Evolutionary conservation across 2,797 vertebrate genomes (phyloP), one percentile per base, ranked within the genome.

Genomic region (Phoebastria nigripes): DNA sequence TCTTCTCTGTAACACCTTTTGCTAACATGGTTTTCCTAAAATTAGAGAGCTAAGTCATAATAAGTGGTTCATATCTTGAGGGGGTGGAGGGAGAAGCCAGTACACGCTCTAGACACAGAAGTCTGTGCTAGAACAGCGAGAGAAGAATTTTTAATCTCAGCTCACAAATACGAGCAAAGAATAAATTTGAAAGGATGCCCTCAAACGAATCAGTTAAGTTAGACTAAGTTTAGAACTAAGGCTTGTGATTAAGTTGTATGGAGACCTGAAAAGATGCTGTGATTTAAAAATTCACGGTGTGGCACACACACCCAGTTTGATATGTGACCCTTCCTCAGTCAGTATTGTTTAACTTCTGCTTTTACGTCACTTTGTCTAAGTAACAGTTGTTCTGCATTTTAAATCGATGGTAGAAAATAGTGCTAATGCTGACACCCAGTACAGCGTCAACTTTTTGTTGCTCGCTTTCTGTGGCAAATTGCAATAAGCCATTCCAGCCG

Each of bases 401-500:
- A 49, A 29, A n/a, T 5, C 47, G 2, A 2, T 0, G 22, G 28
- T 1, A 33, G 66, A 15, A 35, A 41, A 13, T 0, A 4, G 19
- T 0, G 6, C 31, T 35, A 5, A 42, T 6, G 41, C 42, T 8
- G 35, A 6, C 33, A 8, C 14, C 18, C 28, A 14, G 7, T 1
- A 2, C 19, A 4, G 28, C 0, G 26, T 6, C 46, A 26, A 3
- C 70, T 25, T 15, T 17, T 15, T 19, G 37, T 1, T 15, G 28
- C 33, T 29, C 2, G 28, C 35, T 29, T 24, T 25, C 65, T 3
- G 65, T 1, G 74, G 56, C 29, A 9, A 44, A 13, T 0, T 0
- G 47, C 80, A 6, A 4, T 3, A 4, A 25, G 33, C 39, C 3
- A 4, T 8, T 11, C 22, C 47, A 6, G 56, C 65, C 22, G 5